These are phyloP conservation scores for Calycopis cecrops DNA, from an alignment of 1,140 invertebrate species.

Conservation along the genomic window DNA sequence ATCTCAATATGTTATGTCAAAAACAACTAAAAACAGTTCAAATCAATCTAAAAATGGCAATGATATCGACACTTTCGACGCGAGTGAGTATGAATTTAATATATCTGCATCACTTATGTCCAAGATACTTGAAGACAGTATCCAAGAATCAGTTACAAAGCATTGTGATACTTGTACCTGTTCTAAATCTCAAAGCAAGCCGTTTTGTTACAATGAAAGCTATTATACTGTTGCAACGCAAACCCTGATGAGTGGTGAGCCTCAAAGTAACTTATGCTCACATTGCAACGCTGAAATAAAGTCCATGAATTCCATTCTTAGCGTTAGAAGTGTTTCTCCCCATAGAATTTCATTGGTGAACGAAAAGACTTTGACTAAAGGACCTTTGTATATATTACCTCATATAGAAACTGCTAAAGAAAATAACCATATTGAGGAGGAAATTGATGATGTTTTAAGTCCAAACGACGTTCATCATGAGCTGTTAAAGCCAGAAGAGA, in stretches of 20 bases:
- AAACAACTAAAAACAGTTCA: conserved; percentile 76
- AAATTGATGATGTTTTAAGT: conserved; percentile 17
- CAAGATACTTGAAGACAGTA: conserved; percentile 91
- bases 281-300: conserved; percentile 75
- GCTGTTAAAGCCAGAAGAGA: conserved; percentile 32
- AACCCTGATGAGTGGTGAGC: conserved; percentile 72
- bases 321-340: conserved; percentile 55
- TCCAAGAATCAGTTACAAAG: conserved; percentile 83
- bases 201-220: conserved; percentile 76
- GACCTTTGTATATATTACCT: conserved; percentile 50
- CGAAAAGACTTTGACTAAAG: conserved; percentile 44
- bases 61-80: conserved; percentile 64
- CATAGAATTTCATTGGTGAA: conserved; percentile 48
- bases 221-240: conserved; percentile 78
- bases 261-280: conserved; percentile 74
- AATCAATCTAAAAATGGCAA: conserved; percentile 61
- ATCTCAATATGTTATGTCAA: conserved; percentile 82
- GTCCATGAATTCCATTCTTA: conserved; percentile 58
- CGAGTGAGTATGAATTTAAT: conserved; percentile 80
- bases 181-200: conserved; percentile 76
- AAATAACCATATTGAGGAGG: conserved; percentile 12
- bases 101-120: conserved; percentile 95
- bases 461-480: conserved; percentile 29
- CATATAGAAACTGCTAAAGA: conserved; percentile 27
- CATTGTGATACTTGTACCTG: conserved; percentile 89